Conservation (phyloP, 2,888 invertebrate species). For the Sinopyrophorus schimmeli region DNA sequence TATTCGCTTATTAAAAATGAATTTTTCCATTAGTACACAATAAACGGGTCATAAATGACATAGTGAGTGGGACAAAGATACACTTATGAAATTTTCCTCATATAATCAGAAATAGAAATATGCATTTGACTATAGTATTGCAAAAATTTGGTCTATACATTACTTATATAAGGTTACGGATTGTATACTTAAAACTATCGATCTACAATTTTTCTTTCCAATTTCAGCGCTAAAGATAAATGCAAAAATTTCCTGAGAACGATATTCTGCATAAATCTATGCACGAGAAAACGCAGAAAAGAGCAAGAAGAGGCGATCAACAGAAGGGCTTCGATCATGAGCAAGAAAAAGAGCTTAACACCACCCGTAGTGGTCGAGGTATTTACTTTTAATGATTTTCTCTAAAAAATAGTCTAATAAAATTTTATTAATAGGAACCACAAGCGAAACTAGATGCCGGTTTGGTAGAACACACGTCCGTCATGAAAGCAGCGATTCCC, state of each 20-base stretch:
- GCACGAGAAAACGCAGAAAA: constrained; percentile 23
- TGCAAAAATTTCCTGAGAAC: constrained; percentile 42
- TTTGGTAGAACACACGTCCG: constrained; percentile 79
- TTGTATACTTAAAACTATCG: too few species aligned
- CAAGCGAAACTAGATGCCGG: constrained; percentile 76
- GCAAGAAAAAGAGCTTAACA: constrained; percentile 69
- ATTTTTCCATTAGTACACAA: too few species aligned
- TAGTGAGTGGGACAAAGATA: too few species aligned
- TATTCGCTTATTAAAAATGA: too few species aligned
- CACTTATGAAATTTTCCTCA: too few species aligned
- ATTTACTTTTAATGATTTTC: not conserved
- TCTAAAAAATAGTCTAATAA: not conserved
- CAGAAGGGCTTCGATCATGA: constrained; percentile 66
- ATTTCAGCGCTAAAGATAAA: constrained; percentile 16
- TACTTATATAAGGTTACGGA: too few species aligned
- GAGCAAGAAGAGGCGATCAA: constrained; percentile 55
- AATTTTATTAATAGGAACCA: constrained; percentile 62
- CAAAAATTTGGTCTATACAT: too few species aligned
- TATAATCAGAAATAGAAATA: too few species aligned
- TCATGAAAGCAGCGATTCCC: constrained; percentile 91
- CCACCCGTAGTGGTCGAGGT: constrained; percentile 46
- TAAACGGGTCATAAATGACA: too few species aligned
- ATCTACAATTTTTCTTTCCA: not conserved
- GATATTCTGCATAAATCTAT: constrained; percentile 47
- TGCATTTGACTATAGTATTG: too few species aligned